Evolutionary conservation across 2,888 invertebrate genomes (phyloP), one percentile per base, ranked within the genome.

Genomic region (Drosophila eohydei): DNA sequence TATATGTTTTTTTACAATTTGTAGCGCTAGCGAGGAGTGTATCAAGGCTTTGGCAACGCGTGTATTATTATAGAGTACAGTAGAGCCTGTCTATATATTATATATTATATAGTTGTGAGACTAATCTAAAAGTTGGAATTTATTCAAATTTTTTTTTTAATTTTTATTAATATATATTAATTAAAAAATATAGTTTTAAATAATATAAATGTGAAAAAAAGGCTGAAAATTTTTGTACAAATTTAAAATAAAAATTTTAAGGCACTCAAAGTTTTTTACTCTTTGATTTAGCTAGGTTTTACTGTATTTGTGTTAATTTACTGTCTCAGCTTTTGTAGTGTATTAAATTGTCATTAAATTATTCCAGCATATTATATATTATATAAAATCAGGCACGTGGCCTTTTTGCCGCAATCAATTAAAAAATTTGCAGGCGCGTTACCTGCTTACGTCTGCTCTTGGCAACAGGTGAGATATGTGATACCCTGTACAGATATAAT

Each of bases 321-420:
- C 1, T 34, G 38, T n/a, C 46, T 28, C 26, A 40, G 46, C 12
- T 44, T 26, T 61, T 12, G 32, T 26, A 46, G 55, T 11, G 68
- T 50, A 69, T 38, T 60, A 34, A 68, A 58, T 46, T 68, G 72
- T 77, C 54, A 52, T 60, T 73, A 38, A 26, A 48, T 54, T 58
- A 21, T 12, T 43, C 50, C 38, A 59, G 21, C 43, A 32, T 48
- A 30, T 38, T 46, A 34, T 52, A 50, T 32, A 40, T 71, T 74
- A 71, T 74, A 61, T 64, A 56, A 69, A 40, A 43, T 12, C 26
- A 56, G 73, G 76, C 86, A 76, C 76, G 61, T 65, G 86, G 81
- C 46, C 46, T 48, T 34, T 36, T 71, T 67, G 16, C 40, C 44
- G 80, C 75, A 46, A 85, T 82, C 85, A 71, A 82, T 85, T 72